These are phyloP conservation scores for Drosophila anomalata DNA, from an alignment of 2,888 invertebrate genomes.

Conservation along the genomic window DNA sequence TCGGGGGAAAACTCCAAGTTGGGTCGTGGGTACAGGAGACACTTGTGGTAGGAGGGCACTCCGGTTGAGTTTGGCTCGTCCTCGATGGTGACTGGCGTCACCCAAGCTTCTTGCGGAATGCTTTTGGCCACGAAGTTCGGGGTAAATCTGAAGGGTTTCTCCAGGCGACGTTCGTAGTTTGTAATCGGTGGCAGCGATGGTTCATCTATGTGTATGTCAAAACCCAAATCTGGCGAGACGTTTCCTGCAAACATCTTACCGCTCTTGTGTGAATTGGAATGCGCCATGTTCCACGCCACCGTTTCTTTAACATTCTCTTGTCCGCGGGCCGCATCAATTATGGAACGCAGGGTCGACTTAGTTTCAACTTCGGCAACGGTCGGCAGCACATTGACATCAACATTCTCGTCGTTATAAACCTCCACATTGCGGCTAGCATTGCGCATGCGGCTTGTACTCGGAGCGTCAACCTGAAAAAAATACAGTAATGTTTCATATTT, in stretches of 20 bases:
- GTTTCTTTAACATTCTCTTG: slow-evolving; percentile 90
- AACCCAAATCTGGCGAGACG: slow-evolving; percentile 64
- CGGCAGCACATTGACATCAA: slow-evolving; percentile 63
- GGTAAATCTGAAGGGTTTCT: slow-evolving; percentile 69
- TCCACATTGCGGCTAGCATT: slow-evolving; percentile 57
- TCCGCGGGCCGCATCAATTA: slow-evolving; percentile 86
- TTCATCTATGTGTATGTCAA: slow-evolving; percentile 81
- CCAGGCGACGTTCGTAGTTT: slow-evolving; percentile 49
- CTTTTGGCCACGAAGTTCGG: slow-evolving; percentile 74
- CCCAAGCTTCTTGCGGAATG: slow-evolving; percentile 72
- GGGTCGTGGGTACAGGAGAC: slow-evolving; percentile 79
- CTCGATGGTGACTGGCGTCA: slow-evolving; percentile 78
- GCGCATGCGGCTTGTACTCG: slow-evolving; percentile 52
- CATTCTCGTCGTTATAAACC: slow-evolving; percentile 81
- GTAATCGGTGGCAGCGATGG: slow-evolving; percentile 51
- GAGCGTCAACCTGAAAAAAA: neutral
- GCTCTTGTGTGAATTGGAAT: slow-evolving; percentile 61
- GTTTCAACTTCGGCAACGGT: slow-evolving; percentile 24
- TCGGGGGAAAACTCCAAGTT: slow-evolving; percentile 81
- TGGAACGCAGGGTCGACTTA: slow-evolving; percentile 83
- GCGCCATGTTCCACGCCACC: slow-evolving; percentile 87
- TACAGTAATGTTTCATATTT: no score
- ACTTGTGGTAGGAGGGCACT: slow-evolving; percentile 81
- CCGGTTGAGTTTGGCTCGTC: slow-evolving; percentile 62
- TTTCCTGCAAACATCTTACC: slow-evolving; percentile 67